A percentile compares a stretch with the other conserved stretches of the same genome.
phyloP scores from a whole-genome alignment of 1,140 invertebrate species.

The Andricus grossulariae region DNA sequence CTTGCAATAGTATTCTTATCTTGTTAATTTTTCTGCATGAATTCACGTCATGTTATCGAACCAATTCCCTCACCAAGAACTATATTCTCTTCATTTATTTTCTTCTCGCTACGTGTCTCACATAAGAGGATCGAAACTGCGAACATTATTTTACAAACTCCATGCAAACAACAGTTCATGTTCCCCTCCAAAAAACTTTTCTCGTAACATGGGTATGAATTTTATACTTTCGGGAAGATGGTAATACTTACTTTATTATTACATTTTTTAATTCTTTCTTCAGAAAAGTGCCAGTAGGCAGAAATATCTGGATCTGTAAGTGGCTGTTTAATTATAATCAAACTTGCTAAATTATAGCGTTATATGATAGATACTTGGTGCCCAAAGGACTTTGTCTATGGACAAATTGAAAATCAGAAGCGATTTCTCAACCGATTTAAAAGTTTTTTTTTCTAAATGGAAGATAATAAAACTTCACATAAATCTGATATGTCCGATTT shows the following conservation, averaged over 20 bases:
- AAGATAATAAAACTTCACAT: no score
- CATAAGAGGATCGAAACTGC: background rate
- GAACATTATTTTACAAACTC: slow-evolving; percentile 16
- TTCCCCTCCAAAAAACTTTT: background rate
- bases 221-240: background rate
- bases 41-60: slow-evolving; percentile 8
- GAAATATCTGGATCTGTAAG: no score
- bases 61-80: background rate
- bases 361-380: no score
- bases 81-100: slow-evolving; percentile 2
- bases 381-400: no score
- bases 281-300: background rate
- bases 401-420: no score
- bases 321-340: no score
- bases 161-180: background rate
- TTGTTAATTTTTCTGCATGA: background rate
- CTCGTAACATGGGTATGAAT: background rate
- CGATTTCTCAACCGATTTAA: no score
- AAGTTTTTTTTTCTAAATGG: no score
- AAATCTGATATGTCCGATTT: no score
- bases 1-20: background rate
- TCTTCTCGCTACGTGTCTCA: background rate
- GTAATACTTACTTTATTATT: background rate
- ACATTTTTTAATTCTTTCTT: background rate
- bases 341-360: no score